Base-by-base conservation (phyloP, 1,140 invertebrate genomes). In the Trichogramma pretiosum region DNA sequence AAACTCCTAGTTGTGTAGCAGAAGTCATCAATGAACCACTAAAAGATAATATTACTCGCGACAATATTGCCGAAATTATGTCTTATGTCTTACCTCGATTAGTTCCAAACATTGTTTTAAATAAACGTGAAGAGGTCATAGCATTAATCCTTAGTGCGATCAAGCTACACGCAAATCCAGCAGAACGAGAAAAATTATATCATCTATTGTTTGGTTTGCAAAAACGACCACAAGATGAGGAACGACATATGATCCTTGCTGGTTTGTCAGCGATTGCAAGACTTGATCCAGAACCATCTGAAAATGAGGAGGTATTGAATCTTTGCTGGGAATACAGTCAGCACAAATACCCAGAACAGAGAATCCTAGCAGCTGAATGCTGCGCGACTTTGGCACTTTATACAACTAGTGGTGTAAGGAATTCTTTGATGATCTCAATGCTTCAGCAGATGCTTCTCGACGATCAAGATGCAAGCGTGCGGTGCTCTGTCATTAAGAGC, bases 281-380 rank as follows among this genome's bases (percentile, higher is more conserved):
- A 55, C 60, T 67, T 50, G 65, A 71, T 13, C 76, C 77, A 30
- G 72, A 69, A 24, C 64, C 70, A 17, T 60, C 79, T 26, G 73
- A 84, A 13, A 75, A 82, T 50, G 77, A 79, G 52, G 83, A 85
- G 62, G 73, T 87, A 36, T 64, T 87, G n/a, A 83, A 82, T 2
- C 76, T 85, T 50, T 85, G 83, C 58, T 88, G 85, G 85, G 82
- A 86, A 58, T 83, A 86, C 65, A 78, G 86, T 51, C 79, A 75
- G 50, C 81, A 86, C 59, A 83, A 83, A 58, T 81, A 86, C 65
- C 62, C 75, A 2, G 85, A 87, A 58, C 74, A 80, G 56, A 70
- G 85, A 42, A 61, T 85, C 18, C 57, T 89, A 13, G 83, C 86
- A 13, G 81, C 82, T 14, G 83, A 87, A 64, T 80, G 82, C 28